These are phyloP conservation scores for Leptodactylus fuscus DNA, from an alignment of 2,113 vertebrate species.

Conservation along the genomic window DNA sequence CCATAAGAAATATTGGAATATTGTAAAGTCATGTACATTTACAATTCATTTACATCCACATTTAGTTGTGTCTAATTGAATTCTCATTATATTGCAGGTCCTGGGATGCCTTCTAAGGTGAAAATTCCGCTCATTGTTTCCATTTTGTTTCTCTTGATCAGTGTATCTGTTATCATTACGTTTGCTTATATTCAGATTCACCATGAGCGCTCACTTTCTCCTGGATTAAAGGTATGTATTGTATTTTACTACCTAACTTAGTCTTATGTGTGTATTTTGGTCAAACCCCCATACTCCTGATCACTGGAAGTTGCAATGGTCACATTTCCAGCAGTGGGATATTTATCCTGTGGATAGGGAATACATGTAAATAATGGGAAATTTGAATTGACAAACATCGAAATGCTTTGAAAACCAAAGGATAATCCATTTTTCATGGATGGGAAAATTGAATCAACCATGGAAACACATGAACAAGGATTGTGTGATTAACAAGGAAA, in stretches of 20 bases:
- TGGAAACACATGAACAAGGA: too few relatives aligned
- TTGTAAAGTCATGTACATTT: background rate
- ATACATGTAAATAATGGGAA: too few relatives aligned
- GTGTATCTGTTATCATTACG: conserved; percentile 82
- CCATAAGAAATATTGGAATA: too few relatives aligned
- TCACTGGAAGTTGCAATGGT: too few relatives aligned
- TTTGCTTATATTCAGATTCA: conserved; percentile 85
- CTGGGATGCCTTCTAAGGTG: conserved; percentile 71
- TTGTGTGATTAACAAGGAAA: too few relatives aligned
- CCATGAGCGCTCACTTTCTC: conserved; percentile 73
- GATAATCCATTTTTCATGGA: too few relatives aligned
- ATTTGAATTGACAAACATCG: too few relatives aligned
- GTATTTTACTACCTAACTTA: background rate
- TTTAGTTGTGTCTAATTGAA: background rate
- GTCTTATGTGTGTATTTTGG: background rate
- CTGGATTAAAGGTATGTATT: conserved; percentile 80
- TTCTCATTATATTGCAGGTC: conserved; percentile 61
- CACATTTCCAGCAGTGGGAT: too few relatives aligned
- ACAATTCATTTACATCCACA: background rate
- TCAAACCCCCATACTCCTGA: too few relatives aligned
- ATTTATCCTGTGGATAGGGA: too few relatives aligned
- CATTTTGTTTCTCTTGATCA: conserved; percentile 79
- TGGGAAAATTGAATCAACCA: too few relatives aligned
- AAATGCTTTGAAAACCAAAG: too few relatives aligned
- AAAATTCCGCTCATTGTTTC: conserved; percentile 76